These are phyloP conservation scores for Neostethus bicornis DNA, from an alignment of 2,797 vertebrate genomes.

Conservation along the genomic window DNA sequence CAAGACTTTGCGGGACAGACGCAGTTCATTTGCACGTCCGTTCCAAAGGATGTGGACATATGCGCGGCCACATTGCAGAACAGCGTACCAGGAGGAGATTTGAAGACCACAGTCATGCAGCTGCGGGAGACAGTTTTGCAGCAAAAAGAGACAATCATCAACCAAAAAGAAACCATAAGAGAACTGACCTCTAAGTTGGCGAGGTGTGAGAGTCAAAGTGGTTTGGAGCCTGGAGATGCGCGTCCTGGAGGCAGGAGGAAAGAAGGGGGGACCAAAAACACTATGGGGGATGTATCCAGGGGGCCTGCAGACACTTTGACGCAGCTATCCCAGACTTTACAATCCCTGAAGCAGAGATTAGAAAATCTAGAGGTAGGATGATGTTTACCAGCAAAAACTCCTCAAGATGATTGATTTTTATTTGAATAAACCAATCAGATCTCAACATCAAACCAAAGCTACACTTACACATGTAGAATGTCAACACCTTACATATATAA, in stretches of 20 bases:
- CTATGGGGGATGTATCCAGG: constrained; percentile 94
- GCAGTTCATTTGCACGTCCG: constrained; percentile 97
- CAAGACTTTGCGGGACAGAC: constrained; percentile 89
- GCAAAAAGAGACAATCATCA: constrained; percentile 96
- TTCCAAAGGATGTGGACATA: constrained; percentile 94
- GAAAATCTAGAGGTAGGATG: constrained; percentile 92
- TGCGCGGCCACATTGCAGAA: constrained; percentile 90
- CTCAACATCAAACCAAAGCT: neutral
- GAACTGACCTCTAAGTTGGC: constrained; percentile 94
- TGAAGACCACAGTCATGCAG: constrained; percentile 91
- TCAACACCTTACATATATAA: constrained; percentile 11
- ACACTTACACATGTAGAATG: too few relatives aligned
- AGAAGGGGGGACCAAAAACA: constrained; percentile 86
- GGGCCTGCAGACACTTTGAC: constrained; percentile 90
- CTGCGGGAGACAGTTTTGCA: constrained; percentile 94
- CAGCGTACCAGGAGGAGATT: constrained; percentile 86
- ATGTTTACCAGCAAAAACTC: neutral
- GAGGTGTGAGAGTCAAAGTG: constrained; percentile 93
- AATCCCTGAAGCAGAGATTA: constrained; percentile 91
- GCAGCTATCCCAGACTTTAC: constrained; percentile 95
- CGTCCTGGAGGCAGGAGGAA: constrained; percentile 82
- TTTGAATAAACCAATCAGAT: neutral
- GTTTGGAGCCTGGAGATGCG: constrained; percentile 81
- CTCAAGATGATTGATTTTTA: neutral
- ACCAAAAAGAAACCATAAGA: constrained; percentile 94